Evolutionary conservation across 2,888 invertebrate species (phyloP).

Genomic region (Drosophila ustulata): DNA sequence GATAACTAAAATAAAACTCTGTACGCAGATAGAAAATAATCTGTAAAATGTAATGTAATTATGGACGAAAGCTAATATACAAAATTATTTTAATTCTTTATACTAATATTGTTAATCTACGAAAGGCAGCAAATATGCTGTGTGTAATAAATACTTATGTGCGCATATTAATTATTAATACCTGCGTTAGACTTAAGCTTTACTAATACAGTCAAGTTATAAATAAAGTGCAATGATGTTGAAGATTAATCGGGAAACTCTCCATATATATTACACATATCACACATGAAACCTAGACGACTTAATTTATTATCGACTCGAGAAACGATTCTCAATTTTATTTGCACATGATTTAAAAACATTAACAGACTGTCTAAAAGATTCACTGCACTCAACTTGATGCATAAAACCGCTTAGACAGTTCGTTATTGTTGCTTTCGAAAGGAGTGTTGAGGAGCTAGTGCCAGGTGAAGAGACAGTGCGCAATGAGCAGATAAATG

Average conservation of each 20-base stretch:
- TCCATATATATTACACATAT: no score
- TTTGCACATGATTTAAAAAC: background rate
- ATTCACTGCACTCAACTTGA: background rate
- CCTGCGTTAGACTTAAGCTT: conserved; percentile 54
- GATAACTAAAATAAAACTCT: background rate
- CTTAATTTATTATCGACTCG: no score
- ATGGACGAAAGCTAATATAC: conserved; percentile 56
- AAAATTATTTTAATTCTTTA: background rate
- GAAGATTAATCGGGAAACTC: conserved; percentile 7
- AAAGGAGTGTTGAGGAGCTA: background rate
- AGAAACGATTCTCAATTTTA: background rate
- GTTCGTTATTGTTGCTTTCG: background rate
- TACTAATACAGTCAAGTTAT: conserved; percentile 74
- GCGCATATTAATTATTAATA: conserved; percentile 27
- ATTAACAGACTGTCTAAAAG: conserved; percentile 7
- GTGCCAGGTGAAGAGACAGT: conserved; percentile 1
- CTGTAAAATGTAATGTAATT: conserved; percentile 17
- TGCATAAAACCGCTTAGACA: conserved; percentile 8
- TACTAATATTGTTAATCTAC: conserved; percentile 32
- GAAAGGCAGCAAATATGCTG: conserved; percentile 39
- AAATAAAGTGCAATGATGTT: conserved; percentile 76
- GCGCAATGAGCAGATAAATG: conserved; percentile 5
- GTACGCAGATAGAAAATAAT: background rate
- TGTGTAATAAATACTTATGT: background rate
- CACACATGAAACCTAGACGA: no score